Evolutionary conservation across 2,113 vertebrate species (phyloP), one percentile per base, ranked within the genome.

Genomic region (Stictonetta naevosa): DNA sequence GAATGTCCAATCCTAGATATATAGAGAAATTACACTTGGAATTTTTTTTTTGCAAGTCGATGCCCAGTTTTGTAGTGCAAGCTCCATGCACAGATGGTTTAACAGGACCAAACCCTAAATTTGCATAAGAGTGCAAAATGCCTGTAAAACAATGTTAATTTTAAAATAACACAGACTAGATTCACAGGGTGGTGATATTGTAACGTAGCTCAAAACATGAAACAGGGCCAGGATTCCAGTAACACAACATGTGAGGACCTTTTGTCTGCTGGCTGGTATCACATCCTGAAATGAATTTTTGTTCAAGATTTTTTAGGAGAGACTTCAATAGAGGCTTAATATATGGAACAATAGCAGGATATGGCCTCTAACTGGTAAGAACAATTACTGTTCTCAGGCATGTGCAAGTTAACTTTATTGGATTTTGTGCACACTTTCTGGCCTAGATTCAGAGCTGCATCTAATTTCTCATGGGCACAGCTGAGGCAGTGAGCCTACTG

Each of bases 281-380:
- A 95, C 66, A 96, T 94, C 90, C 86, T 81, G 91, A 94, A 83
- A 95, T 59, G 53, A 86, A 40, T 84, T 95, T 95, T 89, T 93
- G 62, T 73, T 69, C 77, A 76, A 88, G 67, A 73, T 76, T 89
- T 91, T 93, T 95, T 69, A 95, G 66, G 73, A 93, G 58, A 92
- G 79, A 88, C 88, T 95, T 91, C 93, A 96, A 82, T 69, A 66
- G 77, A 26, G 18, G 69, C 46, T 95, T 92, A 77, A 91, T 93
- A 91, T 76, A 76, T 55, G 52, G 67, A 96, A 97, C 95, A 97
- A 96, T 94, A 89, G 93, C 76, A 97, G 95, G 95, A 96, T 97
- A 58, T 73, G 83, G 92, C 86, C 93, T 90, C 93, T 97, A 88
- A 92, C 74, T 92, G 77, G 64, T 87, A 92, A 62, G 69, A 96